A percentile compares a stretch with the other conserved stretches of the same genome.
Conservation (phyloP, 1,140 invertebrate species). For the Drosophila ercepeae region DNA sequence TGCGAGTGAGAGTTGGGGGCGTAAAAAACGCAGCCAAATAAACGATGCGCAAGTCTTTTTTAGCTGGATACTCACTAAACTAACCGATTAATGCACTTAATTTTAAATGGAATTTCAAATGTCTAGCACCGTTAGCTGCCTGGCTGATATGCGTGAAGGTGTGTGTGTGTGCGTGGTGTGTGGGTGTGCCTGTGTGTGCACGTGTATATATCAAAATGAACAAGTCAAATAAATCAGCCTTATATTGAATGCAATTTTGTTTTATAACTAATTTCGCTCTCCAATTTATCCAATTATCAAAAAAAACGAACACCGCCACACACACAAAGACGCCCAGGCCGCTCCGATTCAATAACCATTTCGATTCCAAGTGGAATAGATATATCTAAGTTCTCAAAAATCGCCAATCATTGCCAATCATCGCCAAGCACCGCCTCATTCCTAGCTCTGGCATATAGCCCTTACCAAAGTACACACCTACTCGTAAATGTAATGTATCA, state of each 20-base stretch:
- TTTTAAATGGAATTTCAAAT: conserved; percentile 42
- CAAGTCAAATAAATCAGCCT: conserved; percentile 80
- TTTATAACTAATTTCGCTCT: conserved; percentile 69
- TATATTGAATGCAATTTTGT: conserved; percentile 76
- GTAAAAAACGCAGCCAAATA: conserved; percentile 55
- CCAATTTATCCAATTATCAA: conserved; percentile 55
- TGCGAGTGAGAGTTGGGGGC: conserved; percentile 8
- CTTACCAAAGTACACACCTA: conserved; percentile 34
- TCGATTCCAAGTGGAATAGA: background rate
- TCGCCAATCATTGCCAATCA: no score
- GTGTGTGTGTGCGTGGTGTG: conserved; percentile 18
- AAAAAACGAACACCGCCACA: conserved; percentile 53
- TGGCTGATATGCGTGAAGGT: conserved; percentile 38
- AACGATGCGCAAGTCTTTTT: conserved; percentile 74
- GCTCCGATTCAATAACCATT: conserved; percentile 13
- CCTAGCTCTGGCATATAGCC: conserved; percentile 16
- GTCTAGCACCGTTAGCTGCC: conserved; percentile 29
- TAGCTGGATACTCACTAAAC: conserved; percentile 59
- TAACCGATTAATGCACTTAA: conserved; percentile 49
- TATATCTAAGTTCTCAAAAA: conserved; percentile 19
- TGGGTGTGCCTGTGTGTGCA: conserved; percentile 21
- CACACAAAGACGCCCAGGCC: conserved; percentile 54
- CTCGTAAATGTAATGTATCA: conserved; percentile 42
- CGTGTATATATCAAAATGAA: conserved; percentile 63
- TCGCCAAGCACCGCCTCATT: background rate